Conservation (phyloP, 2,797 vertebrate genomes). For the Notolabrus celidotus region DNA sequence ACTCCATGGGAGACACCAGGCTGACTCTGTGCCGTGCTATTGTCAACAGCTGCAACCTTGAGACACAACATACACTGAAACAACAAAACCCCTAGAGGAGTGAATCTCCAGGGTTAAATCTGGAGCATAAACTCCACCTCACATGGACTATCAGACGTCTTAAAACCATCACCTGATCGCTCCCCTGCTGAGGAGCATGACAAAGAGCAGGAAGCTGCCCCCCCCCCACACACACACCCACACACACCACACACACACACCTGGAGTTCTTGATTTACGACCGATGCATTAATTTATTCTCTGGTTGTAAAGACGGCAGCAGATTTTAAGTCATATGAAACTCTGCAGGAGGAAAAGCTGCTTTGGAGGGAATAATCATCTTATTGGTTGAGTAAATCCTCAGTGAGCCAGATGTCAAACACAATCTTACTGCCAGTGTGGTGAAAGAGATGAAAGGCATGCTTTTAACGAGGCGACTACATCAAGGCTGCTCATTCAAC, state of each 20-base stretch:
- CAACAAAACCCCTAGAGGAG: slow-evolving; percentile 2
- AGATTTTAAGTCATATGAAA: slow-evolving; percentile 2
- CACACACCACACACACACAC: too few relatives aligned
- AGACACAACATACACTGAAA: neutral
- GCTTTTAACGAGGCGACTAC: neutral
- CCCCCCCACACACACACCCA: too few relatives aligned
- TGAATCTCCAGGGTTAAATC: too few relatives aligned
- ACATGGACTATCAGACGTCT: too few relatives aligned
- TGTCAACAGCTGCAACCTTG: neutral
- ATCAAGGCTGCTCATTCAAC: neutral
- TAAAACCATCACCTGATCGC: neutral
- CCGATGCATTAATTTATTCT: neutral
- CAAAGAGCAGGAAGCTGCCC: too few relatives aligned
- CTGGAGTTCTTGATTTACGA: neutral
- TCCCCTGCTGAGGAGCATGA: neutral
- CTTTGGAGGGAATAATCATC: slow-evolving; percentile 1
- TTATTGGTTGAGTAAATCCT: slow-evolving; percentile 3
- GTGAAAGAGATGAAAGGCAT: neutral
- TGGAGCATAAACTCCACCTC: too few relatives aligned
- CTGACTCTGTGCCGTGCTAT: neutral
- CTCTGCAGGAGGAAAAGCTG: neutral
- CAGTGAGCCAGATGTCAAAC: slow-evolving; percentile 1
- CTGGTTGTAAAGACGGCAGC: slow-evolving; percentile 2
- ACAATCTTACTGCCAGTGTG: neutral
- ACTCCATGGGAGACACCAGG: neutral